These are phyloP conservation scores for Lota lota DNA, from an alignment of 2,113 vertebrate genomes.

Conservation along the genomic window DNA sequence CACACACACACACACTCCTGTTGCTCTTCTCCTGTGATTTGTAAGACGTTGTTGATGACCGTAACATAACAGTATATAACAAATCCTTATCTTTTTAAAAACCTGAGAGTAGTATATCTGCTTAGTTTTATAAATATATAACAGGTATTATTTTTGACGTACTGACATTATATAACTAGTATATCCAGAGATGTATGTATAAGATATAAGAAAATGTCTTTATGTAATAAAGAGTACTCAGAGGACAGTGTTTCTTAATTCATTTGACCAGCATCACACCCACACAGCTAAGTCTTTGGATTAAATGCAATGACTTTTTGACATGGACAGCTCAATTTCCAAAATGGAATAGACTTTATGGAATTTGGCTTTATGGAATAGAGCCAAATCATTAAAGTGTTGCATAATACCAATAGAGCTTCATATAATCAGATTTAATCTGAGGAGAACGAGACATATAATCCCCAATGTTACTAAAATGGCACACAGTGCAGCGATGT, in stretches of 20 bases:
- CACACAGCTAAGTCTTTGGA: not conserved
- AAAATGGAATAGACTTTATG: too few species aligned
- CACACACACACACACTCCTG: conserved; percentile 8
- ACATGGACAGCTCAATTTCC: too few species aligned
- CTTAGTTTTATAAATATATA: conserved; percentile 74
- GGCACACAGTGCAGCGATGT: too few species aligned
- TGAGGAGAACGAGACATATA: too few species aligned
- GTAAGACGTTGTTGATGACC: conserved; percentile 57
- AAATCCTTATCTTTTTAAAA: conserved; percentile 64
- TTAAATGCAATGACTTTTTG: too few species aligned
- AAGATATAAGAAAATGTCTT: conserved; percentile 71
- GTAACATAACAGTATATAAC: conserved; percentile 45
- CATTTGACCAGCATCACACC: too few species aligned
- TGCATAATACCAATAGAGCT: too few species aligned
- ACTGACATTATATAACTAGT: conserved; percentile 66
- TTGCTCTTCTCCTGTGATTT: conserved; percentile 55
- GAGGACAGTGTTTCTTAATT: not conserved
- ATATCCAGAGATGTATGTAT: conserved; percentile 70
- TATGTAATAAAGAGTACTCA: conserved; percentile 50
- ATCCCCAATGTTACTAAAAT: too few species aligned
- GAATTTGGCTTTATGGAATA: too few species aligned
- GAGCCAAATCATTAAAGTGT: too few species aligned
- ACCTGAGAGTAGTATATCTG: conserved; percentile 68
- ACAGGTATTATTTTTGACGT: conserved; percentile 73
- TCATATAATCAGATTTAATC: too few species aligned